phyloP scores from a whole-genome alignment of 2,113 vertebrate species.

The Carettochelys insculpta region DNA sequence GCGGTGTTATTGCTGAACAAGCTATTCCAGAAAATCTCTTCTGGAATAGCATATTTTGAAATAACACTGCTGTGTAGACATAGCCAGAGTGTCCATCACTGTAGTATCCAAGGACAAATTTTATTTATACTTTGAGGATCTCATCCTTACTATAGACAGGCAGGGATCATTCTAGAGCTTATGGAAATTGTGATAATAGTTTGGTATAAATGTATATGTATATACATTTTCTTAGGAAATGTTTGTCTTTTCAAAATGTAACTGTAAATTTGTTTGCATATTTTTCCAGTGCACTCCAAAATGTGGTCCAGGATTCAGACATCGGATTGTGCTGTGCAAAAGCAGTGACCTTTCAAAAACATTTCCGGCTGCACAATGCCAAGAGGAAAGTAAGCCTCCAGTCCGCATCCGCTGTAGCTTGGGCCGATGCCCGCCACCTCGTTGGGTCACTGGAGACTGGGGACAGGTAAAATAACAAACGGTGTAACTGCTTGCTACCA shows the following conservation, averaged over 20 bases:
- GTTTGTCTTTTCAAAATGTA: constrained; percentile 6
- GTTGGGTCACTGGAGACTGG: constrained; percentile 97
- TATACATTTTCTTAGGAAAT: neutral
- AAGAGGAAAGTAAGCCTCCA: constrained; percentile 89
- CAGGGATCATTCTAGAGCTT: neutral
- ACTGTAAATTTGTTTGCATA: constrained; percentile 9
- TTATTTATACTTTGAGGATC: neutral
- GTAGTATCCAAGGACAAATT: neutral
- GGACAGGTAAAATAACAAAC: constrained; percentile 86
- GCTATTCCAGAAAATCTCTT: too few species aligned
- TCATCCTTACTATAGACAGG: neutral
- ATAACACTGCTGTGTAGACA: too few species aligned
- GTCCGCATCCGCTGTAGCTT: constrained; percentile 93
- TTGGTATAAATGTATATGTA: neutral
- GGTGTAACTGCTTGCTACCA: neutral
- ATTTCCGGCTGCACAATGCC: constrained; percentile 88
- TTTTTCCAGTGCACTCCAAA: constrained; percentile 90
- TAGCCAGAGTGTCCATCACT: neutral
- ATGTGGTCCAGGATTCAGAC: constrained; percentile 95
- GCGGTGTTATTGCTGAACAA: too few species aligned
- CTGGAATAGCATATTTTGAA: too few species aligned
- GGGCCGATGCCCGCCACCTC: constrained; percentile 93
- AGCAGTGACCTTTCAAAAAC: constrained; percentile 95
- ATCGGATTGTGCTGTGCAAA: constrained; percentile 95
- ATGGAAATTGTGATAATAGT: neutral